phyloP scores from a whole-genome alignment of 1,140 invertebrate species.

The Gryon sp. region DNA sequence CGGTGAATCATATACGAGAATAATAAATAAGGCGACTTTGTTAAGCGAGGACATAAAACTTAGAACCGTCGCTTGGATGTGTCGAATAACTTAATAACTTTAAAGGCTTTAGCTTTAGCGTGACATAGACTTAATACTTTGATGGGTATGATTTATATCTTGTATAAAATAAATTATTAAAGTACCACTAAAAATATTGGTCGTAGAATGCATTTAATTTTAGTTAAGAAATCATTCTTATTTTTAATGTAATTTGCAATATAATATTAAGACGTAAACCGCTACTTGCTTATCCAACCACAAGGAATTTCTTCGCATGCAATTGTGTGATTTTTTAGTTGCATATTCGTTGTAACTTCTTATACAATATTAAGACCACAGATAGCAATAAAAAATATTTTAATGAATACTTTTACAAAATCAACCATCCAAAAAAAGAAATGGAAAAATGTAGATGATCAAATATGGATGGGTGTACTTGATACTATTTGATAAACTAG shows the following conservation, averaged over 20 bases:
- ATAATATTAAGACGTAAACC: not conserved
- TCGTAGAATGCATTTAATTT: not conserved
- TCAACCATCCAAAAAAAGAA: too few species aligned
- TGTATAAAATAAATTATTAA: too few species aligned
- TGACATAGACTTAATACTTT: not conserved
- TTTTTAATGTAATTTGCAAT: too few species aligned
- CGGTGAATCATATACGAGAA: conserved; percentile 19
- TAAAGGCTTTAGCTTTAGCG: not conserved
- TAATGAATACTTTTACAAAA: not conserved
- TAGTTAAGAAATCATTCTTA: not conserved
- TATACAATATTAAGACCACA: too few species aligned
- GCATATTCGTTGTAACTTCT: too few species aligned
- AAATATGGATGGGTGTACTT: too few species aligned
- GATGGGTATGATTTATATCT: too few species aligned
- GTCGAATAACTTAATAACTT: conserved; percentile 2
- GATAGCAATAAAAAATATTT: too few species aligned
- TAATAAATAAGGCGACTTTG: conserved; percentile 36
- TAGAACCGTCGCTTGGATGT: not conserved
- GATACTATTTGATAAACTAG: too few species aligned
- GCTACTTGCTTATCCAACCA: conserved; percentile 9
- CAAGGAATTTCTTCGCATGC: conserved; percentile 4
- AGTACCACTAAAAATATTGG: too few species aligned
- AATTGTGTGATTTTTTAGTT: not conserved
- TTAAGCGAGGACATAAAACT: conserved; percentile 1
- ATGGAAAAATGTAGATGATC: too few species aligned